Evolutionary conservation across 2,113 vertebrate genomes (phyloP).

Genomic region (Casuarius casuarius): DNA sequence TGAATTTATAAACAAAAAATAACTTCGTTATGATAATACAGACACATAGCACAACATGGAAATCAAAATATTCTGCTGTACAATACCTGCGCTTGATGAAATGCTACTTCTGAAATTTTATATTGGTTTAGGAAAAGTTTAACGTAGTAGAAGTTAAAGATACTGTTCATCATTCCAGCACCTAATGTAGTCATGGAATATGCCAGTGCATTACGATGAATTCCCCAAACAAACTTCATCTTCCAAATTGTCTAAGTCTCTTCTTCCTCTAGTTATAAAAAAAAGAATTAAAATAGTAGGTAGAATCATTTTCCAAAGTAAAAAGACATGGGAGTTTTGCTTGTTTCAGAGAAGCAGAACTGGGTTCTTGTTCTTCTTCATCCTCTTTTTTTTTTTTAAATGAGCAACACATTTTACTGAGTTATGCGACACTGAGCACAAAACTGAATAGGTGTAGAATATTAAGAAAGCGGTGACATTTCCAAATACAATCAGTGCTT

Average conservation of each 20-base stretch:
- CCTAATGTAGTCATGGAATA: conserved; percentile 91
- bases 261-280: conserved; percentile 47
- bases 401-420: neutral
- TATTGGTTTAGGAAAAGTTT: conserved; percentile 90
- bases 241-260: conserved; percentile 14
- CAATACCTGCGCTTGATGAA: conserved; percentile 87
- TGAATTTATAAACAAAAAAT: neutral
- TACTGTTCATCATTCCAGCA: conserved; percentile 88
- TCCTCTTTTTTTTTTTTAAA: neutral
- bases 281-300: conserved; percentile 6
- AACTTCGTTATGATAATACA: neutral
- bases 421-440: neutral
- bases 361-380: neutral
- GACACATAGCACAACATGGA: neutral
- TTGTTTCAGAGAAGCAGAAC: neutral
- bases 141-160: conserved; percentile 93
- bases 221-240: conserved; percentile 63
- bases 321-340: neutral
- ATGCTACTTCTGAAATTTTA: conserved; percentile 86
- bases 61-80: neutral
- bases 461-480: neutral
- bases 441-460: neutral
- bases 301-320: neutral
- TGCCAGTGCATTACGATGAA: conserved; percentile 81
- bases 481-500: neutral